phyloP scores from a whole-genome alignment of 2,797 vertebrate species.

The Psittacula derbiana region DNA sequence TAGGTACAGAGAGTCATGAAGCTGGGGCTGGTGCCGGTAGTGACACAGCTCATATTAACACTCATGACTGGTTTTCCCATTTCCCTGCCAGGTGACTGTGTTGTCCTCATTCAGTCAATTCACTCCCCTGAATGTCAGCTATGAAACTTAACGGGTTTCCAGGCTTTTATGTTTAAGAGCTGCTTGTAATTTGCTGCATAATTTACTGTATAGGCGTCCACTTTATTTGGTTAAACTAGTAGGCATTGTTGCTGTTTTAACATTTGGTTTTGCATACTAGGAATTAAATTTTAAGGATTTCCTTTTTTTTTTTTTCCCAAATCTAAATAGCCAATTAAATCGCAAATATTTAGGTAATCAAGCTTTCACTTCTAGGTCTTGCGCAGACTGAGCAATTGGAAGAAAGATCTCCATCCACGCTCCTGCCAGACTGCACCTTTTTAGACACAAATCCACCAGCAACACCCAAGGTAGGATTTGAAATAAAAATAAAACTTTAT shows the following conservation, averaged over 20 bases:
- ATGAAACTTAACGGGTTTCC: background rate
- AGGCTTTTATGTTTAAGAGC: background rate
- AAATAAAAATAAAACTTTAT: background rate
- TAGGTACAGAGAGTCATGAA: background rate
- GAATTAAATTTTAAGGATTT: background rate
- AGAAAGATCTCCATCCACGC: background rate
- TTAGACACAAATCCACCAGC: background rate
- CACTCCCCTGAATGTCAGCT: background rate
- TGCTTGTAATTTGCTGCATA: background rate
- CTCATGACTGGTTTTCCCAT: background rate
- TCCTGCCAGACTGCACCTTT: background rate
- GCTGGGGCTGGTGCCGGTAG: background rate
- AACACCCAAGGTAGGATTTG: background rate
- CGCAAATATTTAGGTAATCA: background rate
- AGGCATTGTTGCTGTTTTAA: background rate
- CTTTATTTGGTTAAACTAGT: background rate
- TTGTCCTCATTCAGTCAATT: background rate
- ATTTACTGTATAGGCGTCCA: background rate
- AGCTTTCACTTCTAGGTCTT: background rate
- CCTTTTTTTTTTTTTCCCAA: background rate
- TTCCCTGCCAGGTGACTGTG: background rate
- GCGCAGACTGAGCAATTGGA: background rate
- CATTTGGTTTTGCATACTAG: background rate
- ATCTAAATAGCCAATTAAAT: background rate
- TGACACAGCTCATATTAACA: background rate